A percentile compares a stretch with the other conserved stretches of the same genome.
phyloP scores from a whole-genome alignment of 1,140 invertebrate species.

The Vanessa tameamea region DNA sequence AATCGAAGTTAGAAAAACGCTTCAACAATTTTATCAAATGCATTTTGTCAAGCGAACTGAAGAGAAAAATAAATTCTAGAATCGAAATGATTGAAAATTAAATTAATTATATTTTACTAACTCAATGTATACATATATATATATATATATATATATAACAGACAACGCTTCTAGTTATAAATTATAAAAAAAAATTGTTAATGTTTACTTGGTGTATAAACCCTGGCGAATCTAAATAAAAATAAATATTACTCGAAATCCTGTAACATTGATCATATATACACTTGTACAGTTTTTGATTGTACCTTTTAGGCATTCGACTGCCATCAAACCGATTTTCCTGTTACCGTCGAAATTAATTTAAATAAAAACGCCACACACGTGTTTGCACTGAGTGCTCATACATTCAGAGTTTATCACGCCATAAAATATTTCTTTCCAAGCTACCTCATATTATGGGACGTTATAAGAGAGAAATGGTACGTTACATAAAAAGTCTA shows the following conservation, averaged over 20 bases:
- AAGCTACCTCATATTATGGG: slow-evolving; percentile 2
- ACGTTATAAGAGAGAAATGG: slow-evolving; percentile 3
- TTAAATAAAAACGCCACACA: slow-evolving; percentile 28
- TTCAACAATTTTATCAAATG: too few relatives aligned
- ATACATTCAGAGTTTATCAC: slow-evolving; percentile 21
- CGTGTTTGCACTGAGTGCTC: slow-evolving; percentile 26
- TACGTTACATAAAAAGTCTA: not conserved
- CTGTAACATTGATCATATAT: not conserved
- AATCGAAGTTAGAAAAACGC: too few relatives aligned
- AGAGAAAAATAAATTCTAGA: too few relatives aligned
- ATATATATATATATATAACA: too few relatives aligned
- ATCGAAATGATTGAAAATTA: too few relatives aligned
- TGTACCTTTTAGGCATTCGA: slow-evolving; percentile 14
- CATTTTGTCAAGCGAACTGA: too few relatives aligned
- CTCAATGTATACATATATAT: too few relatives aligned
- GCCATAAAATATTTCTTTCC: slow-evolving; percentile 14
- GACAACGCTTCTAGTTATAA: too few relatives aligned
- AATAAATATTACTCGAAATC: not conserved
- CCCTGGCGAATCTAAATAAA: too few relatives aligned
- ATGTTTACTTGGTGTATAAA: too few relatives aligned
- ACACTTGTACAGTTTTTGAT: not conserved
- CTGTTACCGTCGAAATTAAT: slow-evolving; percentile 33
- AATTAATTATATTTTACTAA: too few relatives aligned
- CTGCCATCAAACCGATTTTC: slow-evolving; percentile 25
- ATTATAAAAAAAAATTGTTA: too few relatives aligned